Evolutionary conservation across 2,797 vertebrate species (phyloP).

Genomic region (Halcyon badia): DNA sequence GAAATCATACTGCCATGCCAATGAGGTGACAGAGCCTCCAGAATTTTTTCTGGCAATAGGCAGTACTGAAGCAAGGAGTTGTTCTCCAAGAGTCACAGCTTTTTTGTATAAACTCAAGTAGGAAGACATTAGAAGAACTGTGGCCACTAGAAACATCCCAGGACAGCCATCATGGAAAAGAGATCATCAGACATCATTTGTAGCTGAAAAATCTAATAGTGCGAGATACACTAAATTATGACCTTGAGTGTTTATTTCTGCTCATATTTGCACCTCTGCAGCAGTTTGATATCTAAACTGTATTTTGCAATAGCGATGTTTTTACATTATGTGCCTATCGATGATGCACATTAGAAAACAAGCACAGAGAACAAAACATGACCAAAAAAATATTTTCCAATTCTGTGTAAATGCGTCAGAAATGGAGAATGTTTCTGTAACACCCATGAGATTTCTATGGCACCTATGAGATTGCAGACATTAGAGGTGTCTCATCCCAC

Average conservation of each 20-base stretch:
- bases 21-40: background rate
- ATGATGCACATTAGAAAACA: background rate
- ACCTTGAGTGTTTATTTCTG: background rate
- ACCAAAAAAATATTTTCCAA: background rate
- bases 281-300: background rate
- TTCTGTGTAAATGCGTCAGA: background rate
- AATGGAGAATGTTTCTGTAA: background rate
- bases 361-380: fast-evolving
- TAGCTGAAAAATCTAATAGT: background rate
- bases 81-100: fast-evolving
- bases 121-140: background rate
- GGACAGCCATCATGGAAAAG: background rate
- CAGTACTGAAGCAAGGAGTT: background rate
- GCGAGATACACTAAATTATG: fast-evolving
- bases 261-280: background rate
- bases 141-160: background rate
- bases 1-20: background rate
- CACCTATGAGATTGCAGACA: background rate
- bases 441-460: background rate
- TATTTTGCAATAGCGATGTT: background rate
- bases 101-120: background rate
- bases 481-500: background rate
- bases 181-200: background rate
- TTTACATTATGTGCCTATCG: fast-evolving
- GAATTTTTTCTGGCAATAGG: background rate